Percentiles rank a stretch among this genome's conserved stretches.
phyloP scores from a whole-genome alignment of 2,888 invertebrate species.

The Onthophagus sagittarius region DNA sequence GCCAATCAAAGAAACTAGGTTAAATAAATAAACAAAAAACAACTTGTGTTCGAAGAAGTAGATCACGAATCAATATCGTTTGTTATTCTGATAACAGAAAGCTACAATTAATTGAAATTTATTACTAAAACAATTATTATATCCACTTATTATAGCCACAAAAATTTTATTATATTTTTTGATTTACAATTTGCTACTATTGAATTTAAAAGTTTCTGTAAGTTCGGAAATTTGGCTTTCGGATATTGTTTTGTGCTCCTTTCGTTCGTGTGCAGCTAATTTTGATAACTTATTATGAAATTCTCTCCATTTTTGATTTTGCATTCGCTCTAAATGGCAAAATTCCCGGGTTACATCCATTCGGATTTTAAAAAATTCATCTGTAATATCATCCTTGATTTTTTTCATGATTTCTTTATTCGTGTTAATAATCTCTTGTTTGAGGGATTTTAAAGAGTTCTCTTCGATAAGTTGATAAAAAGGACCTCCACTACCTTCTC shows the following conservation, averaged over 20 bases:
- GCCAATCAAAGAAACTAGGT: background rate
- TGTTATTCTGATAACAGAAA: no score
- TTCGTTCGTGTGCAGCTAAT: slow-evolving; percentile 20
- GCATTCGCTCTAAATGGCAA: slow-evolving; percentile 29
- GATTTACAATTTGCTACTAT: background rate
- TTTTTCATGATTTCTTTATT: slow-evolving; percentile 22
- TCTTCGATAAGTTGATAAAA: slow-evolving; percentile 17
- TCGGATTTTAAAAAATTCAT: slow-evolving; percentile 31
- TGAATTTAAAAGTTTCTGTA: no score
- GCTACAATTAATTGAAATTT: no score
- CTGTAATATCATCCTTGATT: slow-evolving; percentile 29
- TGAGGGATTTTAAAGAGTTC: slow-evolving; percentile 5
- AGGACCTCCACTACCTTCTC: slow-evolving; percentile 12
- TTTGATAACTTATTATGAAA: slow-evolving; percentile 27
- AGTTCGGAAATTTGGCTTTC: background rate
- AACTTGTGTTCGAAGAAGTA: background rate
- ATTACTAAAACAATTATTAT: no score
- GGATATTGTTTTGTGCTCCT: background rate
- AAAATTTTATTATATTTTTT: no score
- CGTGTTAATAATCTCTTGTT: slow-evolving; percentile 17
- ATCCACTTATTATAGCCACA: no score
- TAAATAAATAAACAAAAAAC: background rate
- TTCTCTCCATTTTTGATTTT: slow-evolving; percentile 29
- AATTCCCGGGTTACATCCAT: slow-evolving; percentile 32
- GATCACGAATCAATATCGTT: background rate